These are phyloP conservation scores for Nothura maculosa DNA, from an alignment of 2,797 vertebrate species.

Conservation along the genomic window DNA sequence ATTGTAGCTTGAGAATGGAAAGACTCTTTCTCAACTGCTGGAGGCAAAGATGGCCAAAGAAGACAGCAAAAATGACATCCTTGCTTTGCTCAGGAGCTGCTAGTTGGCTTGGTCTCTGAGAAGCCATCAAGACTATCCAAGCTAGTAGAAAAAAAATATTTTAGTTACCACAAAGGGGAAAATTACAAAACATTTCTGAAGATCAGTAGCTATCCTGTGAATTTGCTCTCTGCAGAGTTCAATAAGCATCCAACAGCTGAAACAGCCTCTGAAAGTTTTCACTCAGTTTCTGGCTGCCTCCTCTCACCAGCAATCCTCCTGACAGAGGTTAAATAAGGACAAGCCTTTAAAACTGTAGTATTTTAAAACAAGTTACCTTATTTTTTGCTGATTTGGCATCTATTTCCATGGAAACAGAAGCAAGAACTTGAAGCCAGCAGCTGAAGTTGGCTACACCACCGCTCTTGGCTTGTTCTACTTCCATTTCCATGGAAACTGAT, in stretches of 20 bases:
- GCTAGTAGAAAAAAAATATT: background rate
- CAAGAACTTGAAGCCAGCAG: constrained; percentile 68
- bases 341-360: constrained; percentile 56
- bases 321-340: constrained; percentile 61
- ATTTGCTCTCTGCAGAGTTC: background rate
- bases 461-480: constrained; percentile 73
- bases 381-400: constrained; percentile 75
- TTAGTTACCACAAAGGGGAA: background rate
- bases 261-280: constrained; percentile 41
- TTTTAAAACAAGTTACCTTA: constrained; percentile 66
- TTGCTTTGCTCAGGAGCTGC: background rate
- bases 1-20: background rate
- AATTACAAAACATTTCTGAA: background rate
- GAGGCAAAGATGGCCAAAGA: background rate
- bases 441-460: constrained; percentile 70
- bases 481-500: constrained; percentile 84
- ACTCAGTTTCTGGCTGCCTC: background rate
- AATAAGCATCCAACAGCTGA: background rate
- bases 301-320: constrained; percentile 30
- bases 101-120: background rate
- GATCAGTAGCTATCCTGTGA: background rate
- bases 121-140: background rate
- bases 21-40: background rate
- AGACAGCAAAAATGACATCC: background rate
- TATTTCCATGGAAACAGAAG: constrained; percentile 74